Evolutionary conservation across 2,888 invertebrate genomes (phyloP), one percentile per base, ranked within the genome.

Genomic region (Hemithea aestivaria): DNA sequence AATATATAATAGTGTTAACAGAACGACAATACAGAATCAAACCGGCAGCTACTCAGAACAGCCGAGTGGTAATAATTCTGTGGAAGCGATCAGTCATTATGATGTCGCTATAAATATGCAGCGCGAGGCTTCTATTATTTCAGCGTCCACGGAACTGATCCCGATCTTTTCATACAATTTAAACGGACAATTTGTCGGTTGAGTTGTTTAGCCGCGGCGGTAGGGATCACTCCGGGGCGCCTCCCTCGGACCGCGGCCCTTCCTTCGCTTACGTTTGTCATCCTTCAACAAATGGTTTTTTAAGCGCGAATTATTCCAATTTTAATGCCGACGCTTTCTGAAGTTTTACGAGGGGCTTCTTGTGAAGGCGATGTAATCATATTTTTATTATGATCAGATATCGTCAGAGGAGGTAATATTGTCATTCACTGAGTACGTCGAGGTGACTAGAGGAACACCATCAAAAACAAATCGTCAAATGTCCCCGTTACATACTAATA

Each of bases 171-270:
- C 62, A 62, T 68, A 58, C 57, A 56, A 63, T 39, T 25, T 64
- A 64, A 65, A 65, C 61, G 62, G 59, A 62, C 68, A 73, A 72
- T 75, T 76, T 70, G 62, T 66, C 63, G 68, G 58, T 63, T 59
- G 61, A 62, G 62, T 65, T 62, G 58, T 57, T 67, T 56, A 56
- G 54, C 53, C 48, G 24, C 31, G 11, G 16, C 16, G 3, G 16
- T 5, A n/a, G n/a, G n/a, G n/a, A n/a, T n/a, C n/a, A n/a, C n/a
- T n/a, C n/a, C n/a, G n/a, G n/a, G n/a, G n/a, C n/a, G n/a, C 8
- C 27, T 26, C 21, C 2, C 6, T 10, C 16, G 16, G 2, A 5
- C 16, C 16, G 16, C 16, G 16, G 16, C 16, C 5, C 16, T 16
- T 2, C 2, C 2, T 16, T 16, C 16, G 53, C 54, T 56, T 61